Base-by-base conservation (phyloP, 2,797 vertebrate species). In the Centroberyx gerrardi region DNA sequence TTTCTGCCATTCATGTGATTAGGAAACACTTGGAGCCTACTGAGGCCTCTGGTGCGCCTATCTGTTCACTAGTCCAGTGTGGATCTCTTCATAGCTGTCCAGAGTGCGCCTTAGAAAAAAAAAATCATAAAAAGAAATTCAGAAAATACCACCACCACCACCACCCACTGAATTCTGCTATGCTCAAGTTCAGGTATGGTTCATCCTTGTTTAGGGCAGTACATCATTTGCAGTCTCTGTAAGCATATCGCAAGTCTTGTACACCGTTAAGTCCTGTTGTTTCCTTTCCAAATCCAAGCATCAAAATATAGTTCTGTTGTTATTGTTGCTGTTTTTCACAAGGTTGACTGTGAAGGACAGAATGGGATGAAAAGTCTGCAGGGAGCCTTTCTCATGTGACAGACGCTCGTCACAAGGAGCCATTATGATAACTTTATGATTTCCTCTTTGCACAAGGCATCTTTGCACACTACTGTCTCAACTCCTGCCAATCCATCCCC, bases 91-190 rank as follows among this genome's bases (percentile, higher is more conserved):
- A 88, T 92, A 76, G 83, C 64, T 62, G 87, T 89, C 90, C 90
- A 92, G 85, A 92, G 92, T 93, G 91, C 60, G 63, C 75, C 78
- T 76, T 18, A 68, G 74, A 89, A 62, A 81, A 75, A 75, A 81
- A 78, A 77, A 62, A 62, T 69, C 65, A 38, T 10, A 56, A 58
- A 48, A 63, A 46, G 17, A 86, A 89, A 90, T 84, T 55, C 62
- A 54, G 29, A 74, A 62, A 84, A 74, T 85, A 87, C 78, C 76
- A 86, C 70, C 69, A 75, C 62, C 69, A 77, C 83, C 86, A 88
- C 88, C 88, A 89, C 90, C 89, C 85, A 81, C 53, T 88, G 76
- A 88, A 83, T 92, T 93, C 89, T 88, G 92, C 92, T 90, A 88
- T 92, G 88, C 88, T 94, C 76, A 78, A 82, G 88, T 90, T 89